A percentile compares a stretch with the other conserved stretches of the same genome.
These are phyloP conservation scores for Acrossocheilus wenchowensis DNA, from an alignment of 2,797 vertebrate species.

Conservation along the genomic window DNA sequence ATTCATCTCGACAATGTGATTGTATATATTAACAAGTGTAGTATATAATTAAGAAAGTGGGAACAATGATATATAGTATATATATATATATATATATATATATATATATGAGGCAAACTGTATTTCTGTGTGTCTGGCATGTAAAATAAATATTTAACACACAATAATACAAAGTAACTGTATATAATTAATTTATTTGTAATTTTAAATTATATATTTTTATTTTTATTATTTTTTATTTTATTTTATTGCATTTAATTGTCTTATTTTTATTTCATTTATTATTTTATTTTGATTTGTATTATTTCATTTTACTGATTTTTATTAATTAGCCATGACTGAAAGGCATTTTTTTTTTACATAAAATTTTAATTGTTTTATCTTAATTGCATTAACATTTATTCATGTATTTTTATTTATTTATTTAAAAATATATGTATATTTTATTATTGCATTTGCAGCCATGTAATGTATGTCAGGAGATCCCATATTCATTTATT, in stretches of 20 bases:
- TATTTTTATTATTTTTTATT: neutral
- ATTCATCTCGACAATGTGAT: neutral
- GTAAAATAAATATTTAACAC: neutral
- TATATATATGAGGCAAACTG: neutral
- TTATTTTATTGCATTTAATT: neutral
- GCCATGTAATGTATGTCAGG: neutral
- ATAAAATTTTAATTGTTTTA: neutral
- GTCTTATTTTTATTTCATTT: no score
- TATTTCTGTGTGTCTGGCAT: neutral
- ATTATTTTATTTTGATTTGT: no score
- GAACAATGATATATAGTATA: constrained; percentile 5
- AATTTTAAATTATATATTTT: neutral
- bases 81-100: neutral
- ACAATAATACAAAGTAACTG: neutral
- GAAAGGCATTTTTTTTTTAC: neutral
- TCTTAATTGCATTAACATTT: neutral
- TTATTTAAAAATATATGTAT: neutral
- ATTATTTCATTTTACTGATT: neutral
- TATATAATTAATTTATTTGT: neutral
- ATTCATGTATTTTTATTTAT: neutral
- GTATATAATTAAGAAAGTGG: neutral
- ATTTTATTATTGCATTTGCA: neutral
- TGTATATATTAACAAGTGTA: neutral
- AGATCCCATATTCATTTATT: neutral
- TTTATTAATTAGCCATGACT: neutral